phyloP scores from a whole-genome alignment of 1,140 invertebrate species.

The Mamestra configurata region DNA sequence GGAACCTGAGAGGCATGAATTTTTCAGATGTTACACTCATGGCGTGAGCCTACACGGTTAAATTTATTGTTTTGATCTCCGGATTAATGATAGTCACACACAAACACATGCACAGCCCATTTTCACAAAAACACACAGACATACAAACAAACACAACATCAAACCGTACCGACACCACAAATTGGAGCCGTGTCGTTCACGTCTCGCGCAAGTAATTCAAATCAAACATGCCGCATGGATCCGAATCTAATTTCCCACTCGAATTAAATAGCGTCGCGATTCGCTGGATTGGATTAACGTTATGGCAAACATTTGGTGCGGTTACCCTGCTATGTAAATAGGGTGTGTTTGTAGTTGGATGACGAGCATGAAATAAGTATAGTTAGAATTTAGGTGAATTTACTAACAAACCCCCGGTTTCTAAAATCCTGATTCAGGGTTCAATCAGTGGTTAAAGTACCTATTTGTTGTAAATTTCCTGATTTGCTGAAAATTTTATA shows the following conservation, averaged over 20 bases:
- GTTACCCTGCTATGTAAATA: conserved; percentile 49
- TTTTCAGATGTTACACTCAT: too few relatives aligned
- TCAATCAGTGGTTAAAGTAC: too few relatives aligned
- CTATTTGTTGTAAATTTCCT: too few relatives aligned
- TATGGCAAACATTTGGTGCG: conserved; percentile 57
- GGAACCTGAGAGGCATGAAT: too few relatives aligned
- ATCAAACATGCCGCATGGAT: conserved; percentile 64
- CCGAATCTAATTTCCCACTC: conserved; percentile 66
- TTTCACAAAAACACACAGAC: conserved; percentile 3
- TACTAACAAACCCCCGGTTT: not conserved
- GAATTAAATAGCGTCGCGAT: conserved; percentile 64
- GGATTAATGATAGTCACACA: not conserved
- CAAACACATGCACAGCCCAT: not conserved
- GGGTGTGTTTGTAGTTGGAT: conserved; percentile 13
- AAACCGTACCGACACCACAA: conserved; percentile 42
- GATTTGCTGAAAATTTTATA: too few relatives aligned
- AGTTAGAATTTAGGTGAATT: not conserved
- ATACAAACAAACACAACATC: conserved; percentile 32
- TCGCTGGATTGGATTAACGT: conserved; percentile 57
- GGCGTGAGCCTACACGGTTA: too few relatives aligned
- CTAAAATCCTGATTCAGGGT: too few relatives aligned
- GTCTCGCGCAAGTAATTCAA: conserved; percentile 60
- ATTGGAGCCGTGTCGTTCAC: conserved; percentile 48
- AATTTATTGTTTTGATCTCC: too few relatives aligned
- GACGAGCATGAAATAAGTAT: not conserved